These are phyloP conservation scores for Paraescarpia echinospica DNA, from an alignment of 1,140 invertebrate species.

Conservation along the genomic window DNA sequence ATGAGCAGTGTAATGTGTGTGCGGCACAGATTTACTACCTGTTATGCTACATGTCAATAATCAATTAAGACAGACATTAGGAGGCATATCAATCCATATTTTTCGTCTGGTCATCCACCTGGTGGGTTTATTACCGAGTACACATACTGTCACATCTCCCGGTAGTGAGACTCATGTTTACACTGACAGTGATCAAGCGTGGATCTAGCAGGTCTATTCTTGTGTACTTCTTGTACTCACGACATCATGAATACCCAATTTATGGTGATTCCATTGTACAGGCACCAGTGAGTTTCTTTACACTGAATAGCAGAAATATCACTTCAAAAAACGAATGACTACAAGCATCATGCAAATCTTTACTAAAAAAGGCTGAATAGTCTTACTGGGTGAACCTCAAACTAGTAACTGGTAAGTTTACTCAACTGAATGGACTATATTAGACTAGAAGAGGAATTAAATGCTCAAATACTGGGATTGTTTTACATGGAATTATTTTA, in stretches of 20 bases:
- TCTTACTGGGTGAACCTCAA: not conserved
- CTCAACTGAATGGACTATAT: too few species aligned
- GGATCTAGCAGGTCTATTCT: not conserved
- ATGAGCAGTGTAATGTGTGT: not conserved
- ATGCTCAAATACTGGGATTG: too few species aligned
- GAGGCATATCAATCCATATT: not conserved
- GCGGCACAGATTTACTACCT: not conserved
- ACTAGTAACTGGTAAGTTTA: too few species aligned
- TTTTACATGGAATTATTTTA: too few species aligned
- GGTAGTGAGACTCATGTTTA: not conserved
- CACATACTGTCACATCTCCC: not conserved
- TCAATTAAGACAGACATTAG: not conserved
- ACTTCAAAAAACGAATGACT: not conserved
- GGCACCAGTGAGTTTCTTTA: too few species aligned
- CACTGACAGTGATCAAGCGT: not conserved
- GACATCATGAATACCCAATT: too few species aligned
- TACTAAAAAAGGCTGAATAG: not conserved
- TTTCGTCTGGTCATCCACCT: not conserved
- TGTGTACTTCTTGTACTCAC: not conserved
- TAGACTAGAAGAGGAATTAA: too few species aligned
- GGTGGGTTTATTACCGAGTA: not conserved
- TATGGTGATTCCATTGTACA: too few species aligned
- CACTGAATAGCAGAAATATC: not conserved
- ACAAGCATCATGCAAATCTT: not conserved
- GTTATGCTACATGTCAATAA: conserved; percentile 1